Evolutionary conservation across 1,140 invertebrate species (phyloP), one percentile per base, ranked within the genome.

Genomic region (Drosophila navojoa): DNA sequence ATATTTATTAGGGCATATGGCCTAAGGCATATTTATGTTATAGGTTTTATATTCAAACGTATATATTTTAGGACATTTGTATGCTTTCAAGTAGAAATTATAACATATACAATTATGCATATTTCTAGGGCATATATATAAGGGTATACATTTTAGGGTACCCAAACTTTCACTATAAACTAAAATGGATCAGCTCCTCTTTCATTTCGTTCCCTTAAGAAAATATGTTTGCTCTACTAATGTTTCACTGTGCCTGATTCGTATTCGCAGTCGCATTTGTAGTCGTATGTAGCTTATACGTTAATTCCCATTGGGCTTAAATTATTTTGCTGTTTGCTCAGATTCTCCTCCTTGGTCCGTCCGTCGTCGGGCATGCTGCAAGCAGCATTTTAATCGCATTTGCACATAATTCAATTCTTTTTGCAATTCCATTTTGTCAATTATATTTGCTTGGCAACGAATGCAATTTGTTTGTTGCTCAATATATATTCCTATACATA

Each of bases 391-490:
- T 87, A 85, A 85, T 87, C 79, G 77, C 77, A 89, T 84, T 84
- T 87, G 60, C 69, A 61, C 72, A 87, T 87, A 87, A 87, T 79
- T 87, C 82, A 89, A 87, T 87, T 69, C 63, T 76, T 71, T 71
- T 71, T 87, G 66, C 76, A 89, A 87, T 87, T 87, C 50, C 84
- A 89, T 87, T 89, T 87, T 71, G 61, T 69, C 84, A 87, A 79
- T 87, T 87, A 79, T 75, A 77, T 69, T 77, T 79, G 49, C 50
- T 61, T 60, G 32, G 44, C 54, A 64, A 38, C 52, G 64, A 61
- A 71, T 68, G 58, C 61, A 76, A 67, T 76, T 77, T 74, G 53
- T 63, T 70, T 67, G 52, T 68, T 67, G 52, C 54, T 68, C 61
- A 71, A 81, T 76, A 71, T 71, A 62, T 22, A 22, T 22, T 22